phyloP scores from a whole-genome alignment of 23 tunicate genomes.

The Phallusia fumigata region DNA sequence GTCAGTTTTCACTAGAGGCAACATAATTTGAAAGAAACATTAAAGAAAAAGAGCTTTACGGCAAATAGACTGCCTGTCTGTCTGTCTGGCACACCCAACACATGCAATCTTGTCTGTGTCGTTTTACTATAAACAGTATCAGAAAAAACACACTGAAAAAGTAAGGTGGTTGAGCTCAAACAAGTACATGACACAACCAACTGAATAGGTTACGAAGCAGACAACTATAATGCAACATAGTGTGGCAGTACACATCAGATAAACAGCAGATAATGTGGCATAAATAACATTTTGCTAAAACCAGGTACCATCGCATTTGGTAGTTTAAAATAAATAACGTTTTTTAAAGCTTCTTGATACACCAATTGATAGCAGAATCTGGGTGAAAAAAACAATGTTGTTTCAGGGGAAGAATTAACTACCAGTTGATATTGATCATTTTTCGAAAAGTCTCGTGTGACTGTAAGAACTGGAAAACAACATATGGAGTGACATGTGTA shows the following conservation, averaged over 20 bases:
- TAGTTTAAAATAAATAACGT: background rate
- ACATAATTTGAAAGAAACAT: too few relatives aligned
- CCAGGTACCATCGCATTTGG: background rate
- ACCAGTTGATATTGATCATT: too few relatives aligned
- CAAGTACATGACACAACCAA: background rate
- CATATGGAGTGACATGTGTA: too few relatives aligned
- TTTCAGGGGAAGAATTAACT: too few relatives aligned
- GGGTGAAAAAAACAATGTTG: too few relatives aligned
- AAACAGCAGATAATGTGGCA: background rate
- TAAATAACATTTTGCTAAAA: slow-evolving; percentile 10
- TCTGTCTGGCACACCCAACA: background rate
- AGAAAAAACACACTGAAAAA: slow-evolving; percentile 6
- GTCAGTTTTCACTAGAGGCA: too few relatives aligned
- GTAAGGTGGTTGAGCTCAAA: background rate
- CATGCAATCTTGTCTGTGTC: background rate
- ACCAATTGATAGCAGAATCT: too few relatives aligned
- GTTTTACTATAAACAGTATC: slow-evolving; percentile 8
- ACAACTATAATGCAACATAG: slow-evolving; percentile 3
- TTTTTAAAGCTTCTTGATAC: too few relatives aligned
- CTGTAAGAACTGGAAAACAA: too few relatives aligned
- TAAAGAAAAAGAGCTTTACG: too few relatives aligned
- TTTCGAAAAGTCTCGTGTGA: too few relatives aligned
- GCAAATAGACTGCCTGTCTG: too few relatives aligned
- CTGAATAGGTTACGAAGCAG: background rate
- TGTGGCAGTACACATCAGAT: background rate